These are phyloP conservation scores for Hemibagrus guttatus DNA, from an alignment of 2,797 vertebrate species.

Conservation along the genomic window DNA sequence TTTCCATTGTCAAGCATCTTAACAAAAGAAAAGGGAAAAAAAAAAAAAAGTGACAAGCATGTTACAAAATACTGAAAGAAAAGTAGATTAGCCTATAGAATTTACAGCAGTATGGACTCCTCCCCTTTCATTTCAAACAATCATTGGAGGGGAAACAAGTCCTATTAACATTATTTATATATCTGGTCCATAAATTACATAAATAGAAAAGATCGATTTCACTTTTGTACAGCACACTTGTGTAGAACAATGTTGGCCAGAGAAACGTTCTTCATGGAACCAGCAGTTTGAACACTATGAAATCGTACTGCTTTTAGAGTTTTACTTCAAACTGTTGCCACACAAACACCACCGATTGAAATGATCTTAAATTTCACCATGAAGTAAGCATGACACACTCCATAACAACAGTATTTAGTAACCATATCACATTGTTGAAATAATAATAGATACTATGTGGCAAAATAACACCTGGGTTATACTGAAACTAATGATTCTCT, in stretches of 20 bases:
- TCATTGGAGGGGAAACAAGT: constrained; percentile 60
- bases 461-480: constrained; percentile 53
- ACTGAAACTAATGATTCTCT: constrained; percentile 44
- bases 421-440: constrained; percentile 42
- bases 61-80: constrained; percentile 72
- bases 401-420: constrained; percentile 40
- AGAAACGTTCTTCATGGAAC: constrained; percentile 19
- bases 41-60: constrained; percentile 61
- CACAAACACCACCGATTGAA: constrained; percentile 9
- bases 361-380: constrained; percentile 24
- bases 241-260: constrained; percentile 34
- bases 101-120: constrained; percentile 78
- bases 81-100: constrained; percentile 72
- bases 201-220: constrained; percentile 67
- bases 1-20: constrained; percentile 65
- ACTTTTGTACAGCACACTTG: constrained; percentile 45
- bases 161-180: constrained; percentile 62
- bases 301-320: constrained; percentile 24
- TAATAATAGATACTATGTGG: constrained; percentile 45
- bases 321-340: constrained; percentile 21
- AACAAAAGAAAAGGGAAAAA: constrained; percentile 9
- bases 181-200: constrained; percentile 77
- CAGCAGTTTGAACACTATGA: constrained; percentile 36
- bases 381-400: constrained; percentile 20
- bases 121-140: constrained; percentile 59